A percentile compares a stretch with the other conserved stretches of the same genome.
These are phyloP conservation scores for Andrena chrysosceles DNA, from an alignment of 2,888 invertebrate genomes.

Conservation along the genomic window DNA sequence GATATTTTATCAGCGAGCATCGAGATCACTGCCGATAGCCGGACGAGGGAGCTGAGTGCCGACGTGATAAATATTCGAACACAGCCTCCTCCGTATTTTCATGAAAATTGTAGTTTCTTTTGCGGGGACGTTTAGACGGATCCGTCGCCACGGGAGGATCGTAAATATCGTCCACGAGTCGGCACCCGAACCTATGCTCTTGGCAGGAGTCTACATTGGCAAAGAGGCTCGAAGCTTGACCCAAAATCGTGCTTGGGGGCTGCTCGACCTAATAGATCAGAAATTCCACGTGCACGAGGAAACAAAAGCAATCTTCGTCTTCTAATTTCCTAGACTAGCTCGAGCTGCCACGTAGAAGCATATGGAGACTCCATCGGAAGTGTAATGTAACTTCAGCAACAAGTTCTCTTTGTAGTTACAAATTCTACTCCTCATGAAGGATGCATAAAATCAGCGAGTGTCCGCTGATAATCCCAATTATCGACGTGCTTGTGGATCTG, in stretches of 20 bases:
- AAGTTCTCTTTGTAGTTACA: background rate
- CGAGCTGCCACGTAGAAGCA: too few species aligned
- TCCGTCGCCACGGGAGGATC: background rate
- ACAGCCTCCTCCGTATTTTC: slow-evolving; percentile 31
- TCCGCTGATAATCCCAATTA: slow-evolving; percentile 4
- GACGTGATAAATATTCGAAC: slow-evolving; percentile 46
- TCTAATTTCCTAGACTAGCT: too few species aligned
- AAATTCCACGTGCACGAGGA: too few species aligned
- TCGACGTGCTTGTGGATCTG: background rate
- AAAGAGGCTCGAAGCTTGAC: too few species aligned
- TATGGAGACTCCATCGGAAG: background rate
- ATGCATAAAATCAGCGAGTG: background rate
- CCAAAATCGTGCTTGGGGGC: too few species aligned
- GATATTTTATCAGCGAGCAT: slow-evolving; percentile 61
- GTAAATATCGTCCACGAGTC: background rate
- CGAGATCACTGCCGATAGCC: slow-evolving; percentile 61
- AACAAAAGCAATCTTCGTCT: too few species aligned
- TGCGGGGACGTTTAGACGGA: background rate
- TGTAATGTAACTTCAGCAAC: background rate
- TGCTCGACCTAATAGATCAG: too few species aligned
- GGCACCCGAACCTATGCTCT: too few species aligned
- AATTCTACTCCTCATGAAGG: background rate
- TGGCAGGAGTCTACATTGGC: too few species aligned
- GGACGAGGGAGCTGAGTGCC: slow-evolving; percentile 4
- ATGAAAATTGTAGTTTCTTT: slow-evolving; percentile 16